Conservation (phyloP, 1,140 invertebrate genomes). For the Formica exsecta region DNA sequence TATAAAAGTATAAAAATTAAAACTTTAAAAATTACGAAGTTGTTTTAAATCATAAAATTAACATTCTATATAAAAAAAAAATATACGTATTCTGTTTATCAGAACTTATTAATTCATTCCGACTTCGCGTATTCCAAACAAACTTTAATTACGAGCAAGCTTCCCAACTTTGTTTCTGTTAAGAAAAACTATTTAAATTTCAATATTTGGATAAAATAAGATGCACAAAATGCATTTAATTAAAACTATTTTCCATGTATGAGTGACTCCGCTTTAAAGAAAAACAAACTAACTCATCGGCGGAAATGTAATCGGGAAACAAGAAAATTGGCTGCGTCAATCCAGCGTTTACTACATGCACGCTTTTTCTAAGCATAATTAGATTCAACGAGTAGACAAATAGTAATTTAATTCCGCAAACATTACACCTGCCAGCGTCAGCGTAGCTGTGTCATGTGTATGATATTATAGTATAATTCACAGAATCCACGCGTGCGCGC, state of each 20-base stretch:
- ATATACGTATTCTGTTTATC: neutral
- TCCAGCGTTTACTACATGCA: neutral
- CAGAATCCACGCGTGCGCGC: neutral
- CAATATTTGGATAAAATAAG: neutral
- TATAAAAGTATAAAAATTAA: neutral
- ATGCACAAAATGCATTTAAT: neutral
- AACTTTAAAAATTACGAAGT: neutral
- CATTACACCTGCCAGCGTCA: constrained; percentile 49
- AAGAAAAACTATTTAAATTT: neutral
- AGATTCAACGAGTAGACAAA: constrained; percentile 36
- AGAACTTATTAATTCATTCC: neutral
- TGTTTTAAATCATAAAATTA: neutral
- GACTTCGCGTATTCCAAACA: neutral
- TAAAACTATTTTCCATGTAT: neutral
- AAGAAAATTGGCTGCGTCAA: constrained; percentile 20
- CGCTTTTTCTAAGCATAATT: constrained; percentile 38
- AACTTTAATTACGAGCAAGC: neutral
- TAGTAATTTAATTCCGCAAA: constrained; percentile 58
- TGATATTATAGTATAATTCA: constrained; percentile 48
- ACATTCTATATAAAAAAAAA: neutral
- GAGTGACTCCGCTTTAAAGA: neutral
- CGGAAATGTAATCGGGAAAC: neutral
- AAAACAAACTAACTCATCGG: neutral
- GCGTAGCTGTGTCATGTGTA: constrained; percentile 12
- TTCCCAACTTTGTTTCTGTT: neutral